Evolutionary conservation across 2,113 vertebrate species (phyloP).

Genomic region (Aythya baeri): DNA sequence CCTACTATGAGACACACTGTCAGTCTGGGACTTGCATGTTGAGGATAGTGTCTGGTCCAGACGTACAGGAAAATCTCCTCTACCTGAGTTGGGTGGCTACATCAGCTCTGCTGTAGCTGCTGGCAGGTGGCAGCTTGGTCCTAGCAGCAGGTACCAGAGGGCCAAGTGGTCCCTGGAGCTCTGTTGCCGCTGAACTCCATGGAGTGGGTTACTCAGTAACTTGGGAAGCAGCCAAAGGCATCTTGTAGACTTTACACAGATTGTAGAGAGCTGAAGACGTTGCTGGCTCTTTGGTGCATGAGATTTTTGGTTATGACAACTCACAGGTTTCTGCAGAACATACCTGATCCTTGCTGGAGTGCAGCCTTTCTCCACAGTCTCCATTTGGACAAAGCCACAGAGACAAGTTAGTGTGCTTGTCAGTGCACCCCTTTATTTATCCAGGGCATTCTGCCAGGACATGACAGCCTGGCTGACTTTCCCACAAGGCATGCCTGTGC

Average conservation of each 20-base stretch:
- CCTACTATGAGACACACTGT: rapidly evolving
- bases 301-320: background rate
- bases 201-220: background rate
- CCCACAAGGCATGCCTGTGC: background rate
- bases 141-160: background rate
- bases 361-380: background rate
- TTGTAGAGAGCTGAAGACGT: background rate
- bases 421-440: background rate
- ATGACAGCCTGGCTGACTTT: background rate
- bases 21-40: background rate
- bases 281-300: background rate
- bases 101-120: background rate
- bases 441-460: background rate
- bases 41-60: background rate
- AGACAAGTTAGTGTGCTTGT: background rate
- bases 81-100: background rate
- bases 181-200: rapidly evolving
- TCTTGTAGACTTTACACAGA: background rate
- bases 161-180: background rate
- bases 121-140: background rate
- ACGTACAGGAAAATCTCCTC: background rate
- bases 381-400: background rate
- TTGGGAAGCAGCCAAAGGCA: background rate
- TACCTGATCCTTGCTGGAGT: rapidly evolving
- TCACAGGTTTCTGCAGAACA: background rate